Base-by-base conservation (phyloP, 2,888 invertebrate genomes). In the Hemicrepidius hirtus region DNA sequence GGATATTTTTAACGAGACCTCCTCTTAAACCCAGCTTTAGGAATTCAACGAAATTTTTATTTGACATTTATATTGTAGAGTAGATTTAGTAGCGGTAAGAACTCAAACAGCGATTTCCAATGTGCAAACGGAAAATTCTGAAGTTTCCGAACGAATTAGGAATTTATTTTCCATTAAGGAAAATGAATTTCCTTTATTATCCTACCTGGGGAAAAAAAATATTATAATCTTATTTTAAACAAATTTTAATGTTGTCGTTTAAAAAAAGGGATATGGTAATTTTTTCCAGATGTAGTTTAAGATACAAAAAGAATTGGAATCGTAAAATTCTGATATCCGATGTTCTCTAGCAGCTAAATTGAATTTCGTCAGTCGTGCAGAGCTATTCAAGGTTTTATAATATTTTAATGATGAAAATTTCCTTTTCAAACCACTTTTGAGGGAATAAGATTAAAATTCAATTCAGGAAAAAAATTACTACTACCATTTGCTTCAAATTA, bases 21-120 rank as follows among this genome's bases (percentile, higher is more conserved):
- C 3, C n/a, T 16, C 5, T 16, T 35, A 63, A 49, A 63, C 24
- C 49, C 12, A 9, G 12, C 28, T 55, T 24, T 40, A 55, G 40
- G 41, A 65, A 66, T 55, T 37, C 32, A 16, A 18, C 10, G 37
- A 57, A 35, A 50, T 50, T 50, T 20, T 37, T 57, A 20, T 57
- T 57, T 57, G 57, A 57, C 57, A 10, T 55, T 55, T 55, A 55
- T 55, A 28, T 55, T 55, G 55, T 35, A 16, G 13, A 49, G 28
- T 18, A 35, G 57, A 57, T 57, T 57, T 57, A 57, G 12, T 16
- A 5, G 32, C 37, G 6, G 6, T 35, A 18, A 13, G 12, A 46
- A 9, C 12, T 53, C 53, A 53, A 12, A 28, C 28, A 16, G 16
- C 46, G 16, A 46, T 46, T 46, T 46, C 18, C n/a, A 40, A 40